phyloP scores from a whole-genome alignment of 2,888 invertebrate genomes.

The Neoscelio sp. region DNA sequence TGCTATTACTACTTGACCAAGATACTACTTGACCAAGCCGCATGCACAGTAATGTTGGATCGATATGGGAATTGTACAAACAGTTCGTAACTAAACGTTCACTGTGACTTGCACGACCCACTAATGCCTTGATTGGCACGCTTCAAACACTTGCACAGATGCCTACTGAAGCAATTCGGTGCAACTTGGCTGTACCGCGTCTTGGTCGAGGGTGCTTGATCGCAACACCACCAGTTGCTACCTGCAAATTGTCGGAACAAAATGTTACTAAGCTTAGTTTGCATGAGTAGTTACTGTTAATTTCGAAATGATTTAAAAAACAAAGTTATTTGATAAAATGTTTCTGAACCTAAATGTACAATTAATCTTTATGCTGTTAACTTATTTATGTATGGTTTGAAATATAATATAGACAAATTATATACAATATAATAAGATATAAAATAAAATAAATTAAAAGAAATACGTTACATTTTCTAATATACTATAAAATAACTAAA shows the following conservation, averaged over 20 bases:
- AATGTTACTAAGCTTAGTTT: conserved; percentile 8
- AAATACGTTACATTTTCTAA: too few species aligned
- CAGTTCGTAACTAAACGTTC: conserved; percentile 62
- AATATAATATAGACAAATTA: too few species aligned
- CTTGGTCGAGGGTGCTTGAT: conserved; percentile 76
- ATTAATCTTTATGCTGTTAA: too few species aligned
- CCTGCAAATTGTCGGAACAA: conserved; percentile 78
- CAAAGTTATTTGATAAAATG: too few species aligned
- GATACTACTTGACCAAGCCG: conserved; percentile 60
- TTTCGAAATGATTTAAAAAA: too few species aligned
- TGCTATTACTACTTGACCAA: conserved; percentile 56
- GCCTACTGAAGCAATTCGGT: conserved; percentile 53
- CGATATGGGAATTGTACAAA: conserved; percentile 57
- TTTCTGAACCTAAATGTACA: too few species aligned
- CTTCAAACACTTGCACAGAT: conserved; percentile 56
- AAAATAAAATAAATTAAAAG: too few species aligned
- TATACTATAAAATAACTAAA: too few species aligned
- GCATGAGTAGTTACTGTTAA: too few species aligned
- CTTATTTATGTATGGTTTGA: too few species aligned
- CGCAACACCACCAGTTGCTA: conserved; percentile 78
- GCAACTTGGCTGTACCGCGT: conserved; percentile 39
- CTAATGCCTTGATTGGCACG: conserved; percentile 60
- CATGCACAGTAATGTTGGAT: conserved; percentile 43
- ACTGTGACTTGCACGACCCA: conserved; percentile 53
- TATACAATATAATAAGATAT: too few species aligned